These are phyloP conservation scores for Ametastegia equiseti DNA, from an alignment of 2,888 invertebrate genomes.

Conservation along the genomic window DNA sequence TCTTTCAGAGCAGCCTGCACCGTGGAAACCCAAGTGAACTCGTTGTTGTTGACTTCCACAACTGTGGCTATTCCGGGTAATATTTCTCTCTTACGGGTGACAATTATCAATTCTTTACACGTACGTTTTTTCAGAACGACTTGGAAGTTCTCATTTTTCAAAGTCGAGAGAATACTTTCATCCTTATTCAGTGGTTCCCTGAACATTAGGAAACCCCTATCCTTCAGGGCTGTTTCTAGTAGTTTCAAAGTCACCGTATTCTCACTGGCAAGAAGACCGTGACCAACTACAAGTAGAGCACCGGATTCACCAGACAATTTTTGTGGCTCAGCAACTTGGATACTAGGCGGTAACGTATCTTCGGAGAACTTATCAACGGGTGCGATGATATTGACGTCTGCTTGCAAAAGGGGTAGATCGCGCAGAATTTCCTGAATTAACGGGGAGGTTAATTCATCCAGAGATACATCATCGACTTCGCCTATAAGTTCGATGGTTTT, in stretches of 20 bases:
- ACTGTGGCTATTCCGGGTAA: slow-evolving; percentile 63
- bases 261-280: slow-evolving; percentile 75
- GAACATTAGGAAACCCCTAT: slow-evolving; percentile 66
- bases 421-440: slow-evolving; percentile 79
- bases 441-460: slow-evolving; percentile 77
- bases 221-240: slow-evolving; percentile 52
- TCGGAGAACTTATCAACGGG: slow-evolving; percentile 71
- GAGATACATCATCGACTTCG: slow-evolving; percentile 77
- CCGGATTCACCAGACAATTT: slow-evolving; percentile 79
- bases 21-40: slow-evolving; percentile 72
- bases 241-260: slow-evolving; percentile 42
- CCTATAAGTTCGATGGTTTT: slow-evolving; percentile 79
- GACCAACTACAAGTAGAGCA: slow-evolving; percentile 77
- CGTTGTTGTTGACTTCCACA: slow-evolving; percentile 63
- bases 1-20: slow-evolving; percentile 67
- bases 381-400: slow-evolving; percentile 79
- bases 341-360: slow-evolving; percentile 76
- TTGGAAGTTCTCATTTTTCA: slow-evolving; percentile 75
- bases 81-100: slow-evolving; percentile 58
- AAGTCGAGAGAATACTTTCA: slow-evolving; percentile 45
- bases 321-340: slow-evolving; percentile 80
- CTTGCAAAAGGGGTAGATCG: too few species aligned
- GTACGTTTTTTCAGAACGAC: slow-evolving; percentile 91
- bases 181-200: slow-evolving; percentile 56
- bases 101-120: slow-evolving; percentile 75